phyloP scores from a whole-genome alignment of 30 jellyfish, hydroid and myxozoan species.

The Aurelia coerulea region DNA sequence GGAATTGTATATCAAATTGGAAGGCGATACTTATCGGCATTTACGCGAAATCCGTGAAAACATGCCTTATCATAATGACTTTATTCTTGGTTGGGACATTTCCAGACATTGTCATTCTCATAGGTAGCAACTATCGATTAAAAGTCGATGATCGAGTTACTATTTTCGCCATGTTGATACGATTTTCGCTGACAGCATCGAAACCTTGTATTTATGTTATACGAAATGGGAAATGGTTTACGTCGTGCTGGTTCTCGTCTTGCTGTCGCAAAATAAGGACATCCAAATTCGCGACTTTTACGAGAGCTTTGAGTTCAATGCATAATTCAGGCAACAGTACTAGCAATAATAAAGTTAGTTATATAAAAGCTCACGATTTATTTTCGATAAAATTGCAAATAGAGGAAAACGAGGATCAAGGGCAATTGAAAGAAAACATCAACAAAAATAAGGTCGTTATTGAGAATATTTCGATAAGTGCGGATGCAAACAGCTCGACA shows the following conservation, averaged over 20 bases:
- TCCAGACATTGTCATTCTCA: slow-evolving; percentile 21
- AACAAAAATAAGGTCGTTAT: too few species aligned
- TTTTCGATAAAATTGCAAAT: slow-evolving; percentile 34
- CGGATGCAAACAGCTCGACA: too few species aligned
- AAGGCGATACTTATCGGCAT: slow-evolving; percentile 51
- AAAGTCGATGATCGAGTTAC: not conserved
- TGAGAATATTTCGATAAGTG: too few species aligned
- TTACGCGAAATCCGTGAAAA: slow-evolving; percentile 57
- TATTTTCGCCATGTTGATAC: slow-evolving; percentile 36
- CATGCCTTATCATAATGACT: slow-evolving; percentile 50
- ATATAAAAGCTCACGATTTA: slow-evolving; percentile 19
- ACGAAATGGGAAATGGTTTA: slow-evolving; percentile 29
- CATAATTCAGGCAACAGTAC: not conserved
- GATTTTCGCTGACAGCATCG: slow-evolving; percentile 43
- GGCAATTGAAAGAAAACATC: too few species aligned
- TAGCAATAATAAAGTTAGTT: slow-evolving; percentile 18
- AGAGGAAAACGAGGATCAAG: not conserved
- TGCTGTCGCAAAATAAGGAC: slow-evolving; percentile 33
- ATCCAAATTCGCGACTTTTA: slow-evolving; percentile 1
- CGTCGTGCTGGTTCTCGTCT: slow-evolving; percentile 31
- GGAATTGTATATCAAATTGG: slow-evolving; percentile 44
- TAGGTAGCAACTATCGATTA: slow-evolving; percentile 2
- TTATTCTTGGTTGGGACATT: slow-evolving; percentile 33
- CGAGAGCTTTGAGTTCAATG: slow-evolving; percentile 18
- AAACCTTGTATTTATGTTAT: slow-evolving; percentile 46